These are phyloP conservation scores for Callosobruchus maculatus DNA, from an alignment of 2,888 invertebrate species.

Conservation along the genomic window DNA sequence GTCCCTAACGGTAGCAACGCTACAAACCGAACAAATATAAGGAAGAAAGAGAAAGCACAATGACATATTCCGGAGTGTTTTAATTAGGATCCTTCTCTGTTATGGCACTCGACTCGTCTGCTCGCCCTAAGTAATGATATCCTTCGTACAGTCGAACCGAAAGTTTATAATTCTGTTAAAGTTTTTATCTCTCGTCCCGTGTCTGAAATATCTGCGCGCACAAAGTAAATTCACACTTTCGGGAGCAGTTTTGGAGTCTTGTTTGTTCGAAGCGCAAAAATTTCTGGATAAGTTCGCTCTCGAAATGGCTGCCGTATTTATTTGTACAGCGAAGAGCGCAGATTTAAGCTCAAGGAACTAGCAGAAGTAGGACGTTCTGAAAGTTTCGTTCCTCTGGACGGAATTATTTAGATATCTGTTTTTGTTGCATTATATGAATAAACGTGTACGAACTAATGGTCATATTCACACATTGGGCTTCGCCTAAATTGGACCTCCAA, in stretches of 20 bases:
- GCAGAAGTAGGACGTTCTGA: neutral
- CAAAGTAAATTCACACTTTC: constrained; percentile 13
- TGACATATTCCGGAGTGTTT: constrained; percentile 33
- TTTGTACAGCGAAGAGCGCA: neutral
- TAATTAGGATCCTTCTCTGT: constrained; percentile 38
- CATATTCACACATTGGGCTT: no score
- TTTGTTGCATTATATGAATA: neutral
- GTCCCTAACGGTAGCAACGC: neutral
- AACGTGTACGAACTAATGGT: no score
- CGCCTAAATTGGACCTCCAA: no score
- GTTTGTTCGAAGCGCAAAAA: constrained; percentile 1
- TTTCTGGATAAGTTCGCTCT: neutral
- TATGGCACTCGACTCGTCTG: constrained; percentile 16
- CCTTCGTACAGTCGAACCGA: constrained; percentile 27
- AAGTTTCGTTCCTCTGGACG: neutral
- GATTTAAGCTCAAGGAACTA: neutral
- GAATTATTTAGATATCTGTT: neutral
- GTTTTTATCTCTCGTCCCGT: constrained; percentile 25
- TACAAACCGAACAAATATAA: constrained; percentile 14
- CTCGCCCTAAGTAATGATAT: constrained; percentile 27
- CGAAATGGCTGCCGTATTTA: neutral
- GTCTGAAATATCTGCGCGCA: constrained; percentile 7
- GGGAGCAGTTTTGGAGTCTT: constrained; percentile 8
- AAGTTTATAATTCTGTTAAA: constrained; percentile 30
- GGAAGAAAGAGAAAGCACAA: constrained; percentile 24